phyloP scores from a whole-genome alignment of 2,113 vertebrate species.

The Aix galericulata region DNA sequence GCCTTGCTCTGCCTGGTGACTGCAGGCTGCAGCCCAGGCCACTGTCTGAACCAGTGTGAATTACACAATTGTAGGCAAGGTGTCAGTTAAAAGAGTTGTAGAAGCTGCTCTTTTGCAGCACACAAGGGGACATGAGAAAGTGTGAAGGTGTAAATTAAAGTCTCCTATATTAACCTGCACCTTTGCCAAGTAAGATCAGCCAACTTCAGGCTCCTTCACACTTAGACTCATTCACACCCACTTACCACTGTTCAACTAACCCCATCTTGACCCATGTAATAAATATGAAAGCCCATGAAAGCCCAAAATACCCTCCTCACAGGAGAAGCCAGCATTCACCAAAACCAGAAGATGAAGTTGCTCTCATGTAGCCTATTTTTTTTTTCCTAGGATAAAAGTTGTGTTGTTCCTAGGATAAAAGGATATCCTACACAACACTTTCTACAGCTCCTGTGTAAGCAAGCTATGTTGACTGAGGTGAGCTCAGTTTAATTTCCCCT shows the following conservation, averaged over 20 bases:
- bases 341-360: neutral
- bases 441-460: neutral
- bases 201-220: constrained; percentile 11
- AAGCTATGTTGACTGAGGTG: neutral
- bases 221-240: constrained; percentile 9
- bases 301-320: neutral
- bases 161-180: neutral
- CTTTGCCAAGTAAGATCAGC: constrained; percentile 9
- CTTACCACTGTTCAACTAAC: neutral
- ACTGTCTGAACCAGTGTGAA: neutral
- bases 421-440: rapidly evolving
- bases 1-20: neutral
- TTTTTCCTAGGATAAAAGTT: neutral
- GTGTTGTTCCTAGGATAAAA: neutral
- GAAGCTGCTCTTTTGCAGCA: constrained; percentile 19
- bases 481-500: neutral
- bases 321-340: neutral
- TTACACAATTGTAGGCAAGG: neutral
- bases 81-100: constrained; percentile 28
- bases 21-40: neutral
- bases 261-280: neutral
- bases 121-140: constrained; percentile 2
- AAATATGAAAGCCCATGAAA: neutral
- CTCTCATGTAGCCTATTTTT: neutral
- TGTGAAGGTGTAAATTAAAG: constrained; percentile 44